Evolutionary conservation across 2,888 invertebrate species (phyloP), one percentile per base, ranked within the genome.

Genomic region (Cephus pygmeus): DNA sequence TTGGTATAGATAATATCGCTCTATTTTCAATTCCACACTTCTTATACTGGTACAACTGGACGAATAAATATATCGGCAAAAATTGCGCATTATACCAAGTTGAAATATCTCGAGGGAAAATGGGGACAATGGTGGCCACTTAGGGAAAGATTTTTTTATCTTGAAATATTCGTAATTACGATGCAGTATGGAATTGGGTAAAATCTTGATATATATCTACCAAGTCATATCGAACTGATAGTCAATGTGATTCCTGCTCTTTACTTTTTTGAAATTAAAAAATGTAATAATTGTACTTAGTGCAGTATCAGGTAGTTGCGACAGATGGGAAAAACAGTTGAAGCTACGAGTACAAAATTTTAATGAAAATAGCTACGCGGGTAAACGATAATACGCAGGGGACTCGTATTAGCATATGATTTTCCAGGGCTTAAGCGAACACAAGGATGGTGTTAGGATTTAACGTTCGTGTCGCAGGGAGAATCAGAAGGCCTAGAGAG

Each of bases 401-500:
- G 35, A 73, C 34, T 34, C 34, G 69, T 77, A 81, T 82, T 82
- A 82, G 79, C 82, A 81, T 82, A 82, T 79, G 82, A 79, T 81
- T 82, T 82, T 79, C 78, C 56, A 76, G 73, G 80, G 81, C 80
- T 81, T 81, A 81, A 76, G 74, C 75, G 76, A 74, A 77, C 78
- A 76, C 74, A 73, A 77, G 80, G 80, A 79, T 78, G 77, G 73
- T 77, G 76, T 31, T 31, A 77, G 77, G 78, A 79, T 81, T 81
- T 79, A 82, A 79, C 76, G 78, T 77, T 79, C 75, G 77, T 79
- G 80, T 80, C 79, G 76, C 79, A 56, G 40, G 78, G 79, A 78
- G 79, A 81, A 79, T 73, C 77, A 75, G 77, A 73, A 79, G 77
- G 77, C 77, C 77, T 79, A 78, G 69, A n/a, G 9, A 34, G 34